Evolutionary conservation across 2,113 vertebrate species (phyloP).

Genomic region (Brienomyrus longianalis): DNA sequence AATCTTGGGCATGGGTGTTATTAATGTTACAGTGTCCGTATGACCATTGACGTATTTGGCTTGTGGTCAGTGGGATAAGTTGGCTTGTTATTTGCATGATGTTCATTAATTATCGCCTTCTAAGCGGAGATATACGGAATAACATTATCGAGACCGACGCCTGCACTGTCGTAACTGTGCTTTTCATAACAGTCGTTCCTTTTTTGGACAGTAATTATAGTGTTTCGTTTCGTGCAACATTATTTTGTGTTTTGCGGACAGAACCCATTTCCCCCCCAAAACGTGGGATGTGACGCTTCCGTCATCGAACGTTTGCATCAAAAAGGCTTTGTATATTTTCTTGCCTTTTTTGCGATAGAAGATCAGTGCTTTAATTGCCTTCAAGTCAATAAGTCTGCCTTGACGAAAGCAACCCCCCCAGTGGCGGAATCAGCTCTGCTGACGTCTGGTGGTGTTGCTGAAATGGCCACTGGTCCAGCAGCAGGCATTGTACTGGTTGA

Average conservation of each 20-base stretch:
- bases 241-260: background rate
- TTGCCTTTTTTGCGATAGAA: background rate
- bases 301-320: background rate
- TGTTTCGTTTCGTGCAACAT: background rate
- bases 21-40: background rate
- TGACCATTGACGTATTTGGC: background rate
- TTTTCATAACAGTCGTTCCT: background rate
- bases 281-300: background rate
- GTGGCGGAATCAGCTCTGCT: background rate
- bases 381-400: background rate
- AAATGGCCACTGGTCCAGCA: conserved; percentile 13
- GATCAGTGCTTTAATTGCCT: background rate
- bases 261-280: background rate
- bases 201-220: background rate
- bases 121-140: background rate
- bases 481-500: conserved; percentile 36
- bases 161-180: background rate
- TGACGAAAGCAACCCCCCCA: background rate
- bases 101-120: background rate
- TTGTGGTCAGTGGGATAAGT: background rate
- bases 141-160: background rate
- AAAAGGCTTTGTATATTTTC: background rate
- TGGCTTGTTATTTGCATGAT: background rate
- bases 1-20: background rate
- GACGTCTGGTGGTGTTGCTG: background rate